These are phyloP conservation scores for Mus spretus DNA, from an alignment of 2,797 vertebrate species.

Conservation along the genomic window DNA sequence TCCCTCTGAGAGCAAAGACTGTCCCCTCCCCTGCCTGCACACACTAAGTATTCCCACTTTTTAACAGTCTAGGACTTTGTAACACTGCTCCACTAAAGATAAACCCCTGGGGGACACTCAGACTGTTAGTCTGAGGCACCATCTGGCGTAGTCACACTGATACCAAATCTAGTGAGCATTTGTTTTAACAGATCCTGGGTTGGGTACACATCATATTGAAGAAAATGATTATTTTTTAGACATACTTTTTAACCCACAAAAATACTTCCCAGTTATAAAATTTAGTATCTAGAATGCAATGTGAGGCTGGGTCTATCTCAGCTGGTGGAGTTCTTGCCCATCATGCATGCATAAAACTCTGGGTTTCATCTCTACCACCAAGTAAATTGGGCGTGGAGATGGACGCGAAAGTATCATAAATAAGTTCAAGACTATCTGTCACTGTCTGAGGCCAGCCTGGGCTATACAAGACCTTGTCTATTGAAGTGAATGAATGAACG, in stretches of 20 bases:
- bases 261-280: background rate
- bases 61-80: background rate
- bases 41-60: background rate
- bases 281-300: conserved; percentile 27
- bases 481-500: background rate
- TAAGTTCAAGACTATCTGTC: background rate
- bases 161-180: background rate
- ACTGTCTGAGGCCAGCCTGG: background rate
- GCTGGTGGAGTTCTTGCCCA: background rate
- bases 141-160: background rate
- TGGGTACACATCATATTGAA: background rate
- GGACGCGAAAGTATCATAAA: background rate
- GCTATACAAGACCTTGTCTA: background rate
- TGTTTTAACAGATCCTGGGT: background rate
- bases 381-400: too few species aligned
- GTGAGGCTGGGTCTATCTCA: background rate
- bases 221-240: conserved; percentile 42
- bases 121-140: too few species aligned
- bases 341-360: background rate
- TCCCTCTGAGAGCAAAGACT: background rate
- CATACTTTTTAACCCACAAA: conserved; percentile 18
- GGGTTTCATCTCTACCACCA: background rate
- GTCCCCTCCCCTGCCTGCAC: background rate
- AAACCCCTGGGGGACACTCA: background rate
- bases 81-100: background rate